These are phyloP conservation scores for Pelvicachromis taeniatus DNA, from an alignment of 2,113 vertebrate genomes.

Conservation along the genomic window DNA sequence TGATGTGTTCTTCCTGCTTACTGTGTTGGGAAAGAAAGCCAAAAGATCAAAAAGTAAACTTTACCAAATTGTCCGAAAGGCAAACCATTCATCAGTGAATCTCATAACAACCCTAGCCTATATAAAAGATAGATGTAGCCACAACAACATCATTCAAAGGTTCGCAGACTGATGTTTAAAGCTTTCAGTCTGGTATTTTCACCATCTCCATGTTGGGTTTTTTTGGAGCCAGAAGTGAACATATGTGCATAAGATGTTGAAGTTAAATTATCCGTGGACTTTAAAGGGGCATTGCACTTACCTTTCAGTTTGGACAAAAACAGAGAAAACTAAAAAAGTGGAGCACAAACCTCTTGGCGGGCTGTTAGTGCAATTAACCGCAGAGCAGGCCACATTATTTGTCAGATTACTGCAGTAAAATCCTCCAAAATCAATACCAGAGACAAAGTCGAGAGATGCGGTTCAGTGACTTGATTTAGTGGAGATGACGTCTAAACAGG, in stretches of 20 bases:
- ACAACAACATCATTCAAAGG: not conserved
- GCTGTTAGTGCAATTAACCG: not conserved
- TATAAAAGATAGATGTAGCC: not conserved
- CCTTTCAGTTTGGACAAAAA: not conserved
- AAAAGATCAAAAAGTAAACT: not conserved
- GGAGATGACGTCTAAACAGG: not conserved
- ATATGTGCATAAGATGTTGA: not conserved
- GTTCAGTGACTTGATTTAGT: not conserved
- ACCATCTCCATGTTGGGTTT: fast-evolving
- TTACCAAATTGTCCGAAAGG: not conserved
- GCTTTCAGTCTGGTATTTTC: not conserved
- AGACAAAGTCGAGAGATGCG: not conserved
- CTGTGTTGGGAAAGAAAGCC: not conserved
- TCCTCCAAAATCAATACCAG: not conserved
- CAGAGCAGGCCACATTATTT: not conserved
- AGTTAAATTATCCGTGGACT: not conserved
- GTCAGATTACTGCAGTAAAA: not conserved
- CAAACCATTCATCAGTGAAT: not conserved
- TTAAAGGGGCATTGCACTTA: not conserved
- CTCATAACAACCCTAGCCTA: not conserved
- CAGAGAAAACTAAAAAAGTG: not conserved
- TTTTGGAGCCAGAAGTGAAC: not conserved
- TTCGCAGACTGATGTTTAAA: not conserved
- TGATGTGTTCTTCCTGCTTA: not conserved
- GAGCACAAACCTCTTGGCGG: not conserved